phyloP scores from a whole-genome alignment of 2,888 invertebrate genomes.

The Ashinkailepas kermadecensis region DNA sequence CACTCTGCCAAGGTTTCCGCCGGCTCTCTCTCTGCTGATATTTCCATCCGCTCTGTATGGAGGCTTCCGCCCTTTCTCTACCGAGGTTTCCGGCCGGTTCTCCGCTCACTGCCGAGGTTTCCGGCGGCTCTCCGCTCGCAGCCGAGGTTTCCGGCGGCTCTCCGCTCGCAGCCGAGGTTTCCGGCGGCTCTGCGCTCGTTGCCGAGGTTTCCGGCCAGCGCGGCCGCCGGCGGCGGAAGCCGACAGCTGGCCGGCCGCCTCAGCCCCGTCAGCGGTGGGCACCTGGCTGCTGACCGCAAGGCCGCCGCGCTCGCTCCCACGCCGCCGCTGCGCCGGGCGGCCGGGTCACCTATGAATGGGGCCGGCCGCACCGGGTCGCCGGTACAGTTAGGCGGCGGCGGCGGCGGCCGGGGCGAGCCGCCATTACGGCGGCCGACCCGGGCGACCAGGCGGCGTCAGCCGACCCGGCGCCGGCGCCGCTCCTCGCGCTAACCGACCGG shows the following conservation, averaged over 20 bases:
- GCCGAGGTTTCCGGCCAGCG: no score
- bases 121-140: no score
- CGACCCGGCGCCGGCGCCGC: neutral
- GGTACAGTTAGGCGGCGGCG: slow-evolving; percentile 9
- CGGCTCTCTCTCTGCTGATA: no score
- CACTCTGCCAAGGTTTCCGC: no score
- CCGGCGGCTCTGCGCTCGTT: no score
- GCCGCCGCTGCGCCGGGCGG: neutral
- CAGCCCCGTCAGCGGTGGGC: neutral
- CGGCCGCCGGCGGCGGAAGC: slow-evolving; percentile 6
- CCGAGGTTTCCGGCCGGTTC: no score
- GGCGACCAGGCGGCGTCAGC: neutral
- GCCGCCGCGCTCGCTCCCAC: slow-evolving; percentile 12
- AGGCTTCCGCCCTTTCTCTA: no score
- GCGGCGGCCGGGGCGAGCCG: neutral
- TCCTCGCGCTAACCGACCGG: neutral
- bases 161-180: no score
- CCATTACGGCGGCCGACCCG: no score
- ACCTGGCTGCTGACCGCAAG: neutral
- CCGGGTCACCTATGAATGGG: slow-evolving; percentile 9
- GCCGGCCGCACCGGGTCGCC: neutral
- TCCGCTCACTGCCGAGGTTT: no score
- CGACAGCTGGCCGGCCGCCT: neutral
- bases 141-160: no score
- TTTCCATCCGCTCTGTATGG: no score